Evolutionary conservation across 2,888 invertebrate genomes (phyloP).

Genomic region (Xestia sexstrigata): DNA sequence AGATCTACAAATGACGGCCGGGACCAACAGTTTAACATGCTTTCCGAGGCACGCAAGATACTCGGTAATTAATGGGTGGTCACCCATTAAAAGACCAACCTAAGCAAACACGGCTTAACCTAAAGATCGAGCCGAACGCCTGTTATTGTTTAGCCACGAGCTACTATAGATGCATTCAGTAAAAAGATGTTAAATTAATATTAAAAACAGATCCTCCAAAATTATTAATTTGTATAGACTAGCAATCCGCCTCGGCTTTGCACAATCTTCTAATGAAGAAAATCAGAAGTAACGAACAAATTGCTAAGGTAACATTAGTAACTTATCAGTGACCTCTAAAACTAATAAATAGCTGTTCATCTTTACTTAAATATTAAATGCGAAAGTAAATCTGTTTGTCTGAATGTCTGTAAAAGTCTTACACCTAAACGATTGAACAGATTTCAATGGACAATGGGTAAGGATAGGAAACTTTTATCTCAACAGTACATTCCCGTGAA

Average conservation of each 20-base stretch:
- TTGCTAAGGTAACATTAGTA: not conserved
- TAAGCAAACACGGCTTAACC: too few species aligned
- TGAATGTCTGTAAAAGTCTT: not conserved
- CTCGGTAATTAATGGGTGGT: too few species aligned
- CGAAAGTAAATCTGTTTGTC: not conserved
- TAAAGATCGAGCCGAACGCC: too few species aligned
- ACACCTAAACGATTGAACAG: not conserved
- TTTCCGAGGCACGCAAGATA: too few species aligned
- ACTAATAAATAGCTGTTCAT: constrained; percentile 31
- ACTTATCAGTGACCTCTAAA: constrained; percentile 37
- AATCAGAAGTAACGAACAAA: not conserved
- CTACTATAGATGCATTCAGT: too few species aligned
- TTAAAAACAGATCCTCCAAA: too few species aligned
- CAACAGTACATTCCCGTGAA: not conserved
- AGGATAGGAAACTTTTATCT: not conserved
- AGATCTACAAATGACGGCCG: too few species aligned
- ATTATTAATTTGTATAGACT: too few species aligned
- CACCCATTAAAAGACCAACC: too few species aligned
- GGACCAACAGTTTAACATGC: too few species aligned
- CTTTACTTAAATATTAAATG: not conserved
- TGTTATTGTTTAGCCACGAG: too few species aligned
- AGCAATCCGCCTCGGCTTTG: not conserved
- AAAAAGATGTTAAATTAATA: too few species aligned
- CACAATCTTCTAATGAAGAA: not conserved
- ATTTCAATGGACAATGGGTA: not conserved